Percentiles rank a stretch among this genome's conserved stretches.
Evolutionary conservation across 2,888 invertebrate species (phyloP).

Genomic region (Andrena praecox): DNA sequence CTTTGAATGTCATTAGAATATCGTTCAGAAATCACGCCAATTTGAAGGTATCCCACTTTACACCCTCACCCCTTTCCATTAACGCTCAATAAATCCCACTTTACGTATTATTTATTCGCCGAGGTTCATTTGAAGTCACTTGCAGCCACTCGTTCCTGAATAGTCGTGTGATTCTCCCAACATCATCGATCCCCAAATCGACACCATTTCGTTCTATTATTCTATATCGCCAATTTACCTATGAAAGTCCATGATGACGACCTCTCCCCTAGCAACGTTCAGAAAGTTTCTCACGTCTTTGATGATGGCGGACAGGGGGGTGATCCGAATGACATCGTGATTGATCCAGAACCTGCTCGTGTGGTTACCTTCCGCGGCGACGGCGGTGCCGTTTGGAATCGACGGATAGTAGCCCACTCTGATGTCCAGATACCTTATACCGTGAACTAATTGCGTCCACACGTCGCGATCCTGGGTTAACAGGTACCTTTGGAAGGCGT

Average conservation of each 20-base stretch:
- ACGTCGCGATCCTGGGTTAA: conserved; percentile 91
- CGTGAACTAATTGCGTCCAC: conserved; percentile 94
- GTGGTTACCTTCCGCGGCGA: conserved; percentile 63
- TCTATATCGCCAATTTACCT: conserved; percentile 75
- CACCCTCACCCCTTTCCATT: background rate
- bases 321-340: conserved; percentile 90
- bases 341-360: conserved; percentile 89
- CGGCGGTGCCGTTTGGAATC: conserved; percentile 71
- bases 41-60: background rate
- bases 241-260: conserved; percentile 93
- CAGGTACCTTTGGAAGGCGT: conserved; percentile 84
- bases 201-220: background rate
- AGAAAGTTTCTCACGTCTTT: conserved; percentile 90
- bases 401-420: conserved; percentile 90
- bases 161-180: background rate
- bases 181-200: conserved; percentile 28
- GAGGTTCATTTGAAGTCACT: background rate
- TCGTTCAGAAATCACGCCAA: background rate
- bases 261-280: conserved; percentile 88
- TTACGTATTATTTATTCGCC: conserved; percentile 4
- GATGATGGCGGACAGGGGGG: conserved; percentile 89
- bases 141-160: background rate
- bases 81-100: background rate
- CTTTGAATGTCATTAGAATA: background rate
- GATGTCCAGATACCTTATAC: conserved; percentile 93